These are phyloP conservation scores for Eurypyga helias DNA, from an alignment of 2,113 vertebrate genomes.

Conservation along the genomic window DNA sequence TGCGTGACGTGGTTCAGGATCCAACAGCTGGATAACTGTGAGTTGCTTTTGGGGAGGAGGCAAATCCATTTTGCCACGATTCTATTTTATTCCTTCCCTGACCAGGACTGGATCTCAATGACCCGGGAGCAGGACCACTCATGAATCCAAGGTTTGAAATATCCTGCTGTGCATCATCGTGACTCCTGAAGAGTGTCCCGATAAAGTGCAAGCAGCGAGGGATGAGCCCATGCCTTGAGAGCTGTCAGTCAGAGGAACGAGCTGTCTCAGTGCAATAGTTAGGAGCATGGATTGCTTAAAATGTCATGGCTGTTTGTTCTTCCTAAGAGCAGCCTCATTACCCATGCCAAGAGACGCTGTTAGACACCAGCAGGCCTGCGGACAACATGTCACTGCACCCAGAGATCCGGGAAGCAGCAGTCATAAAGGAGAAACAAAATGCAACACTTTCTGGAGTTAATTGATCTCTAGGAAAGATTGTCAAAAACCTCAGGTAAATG, in stretches of 20 bases:
- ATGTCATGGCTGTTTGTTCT: background rate
- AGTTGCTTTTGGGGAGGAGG: background rate
- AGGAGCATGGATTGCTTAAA: background rate
- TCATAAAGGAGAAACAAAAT: background rate
- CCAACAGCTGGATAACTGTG: background rate
- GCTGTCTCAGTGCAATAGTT: background rate
- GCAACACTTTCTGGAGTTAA: background rate
- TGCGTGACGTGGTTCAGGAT: accelerated
- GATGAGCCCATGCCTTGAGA: background rate
- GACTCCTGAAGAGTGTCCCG: background rate
- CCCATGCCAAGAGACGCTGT: background rate
- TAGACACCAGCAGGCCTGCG: background rate
- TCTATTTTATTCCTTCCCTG: background rate
- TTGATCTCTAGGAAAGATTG: background rate
- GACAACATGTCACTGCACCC: background rate
- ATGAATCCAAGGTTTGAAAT: background rate
- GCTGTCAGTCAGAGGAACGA: background rate
- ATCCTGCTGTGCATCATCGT: background rate
- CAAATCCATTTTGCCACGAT: background rate
- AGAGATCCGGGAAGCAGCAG: background rate
- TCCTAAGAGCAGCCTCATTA: background rate
- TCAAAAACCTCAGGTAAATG: background rate
- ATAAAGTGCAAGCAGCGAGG: background rate
- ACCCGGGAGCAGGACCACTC: background rate
- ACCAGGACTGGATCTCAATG: background rate